Evolutionary conservation across 2,113 vertebrate species (phyloP).

Genomic region (Pelecanoides urinatrix): DNA sequence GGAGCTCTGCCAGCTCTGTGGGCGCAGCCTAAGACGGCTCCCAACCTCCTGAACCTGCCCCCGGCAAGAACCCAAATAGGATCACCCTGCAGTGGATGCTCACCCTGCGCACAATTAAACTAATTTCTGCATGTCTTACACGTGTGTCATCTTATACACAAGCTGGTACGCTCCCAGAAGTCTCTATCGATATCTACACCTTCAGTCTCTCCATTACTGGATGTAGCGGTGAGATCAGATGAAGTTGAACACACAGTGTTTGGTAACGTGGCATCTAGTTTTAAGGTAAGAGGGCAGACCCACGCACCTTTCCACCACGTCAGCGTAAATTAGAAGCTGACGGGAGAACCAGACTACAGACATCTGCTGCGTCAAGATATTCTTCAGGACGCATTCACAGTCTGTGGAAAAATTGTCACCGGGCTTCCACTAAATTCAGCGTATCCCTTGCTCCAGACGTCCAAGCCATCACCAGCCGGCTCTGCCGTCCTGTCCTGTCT

Average conservation of each 20-base stretch:
- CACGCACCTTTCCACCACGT: not conserved
- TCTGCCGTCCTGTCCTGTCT: not conserved
- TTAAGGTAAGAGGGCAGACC: not conserved
- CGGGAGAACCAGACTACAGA: not conserved
- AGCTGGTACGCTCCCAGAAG: not conserved
- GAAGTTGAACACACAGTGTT: not conserved
- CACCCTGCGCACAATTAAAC: not conserved
- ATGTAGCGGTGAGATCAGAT: not conserved
- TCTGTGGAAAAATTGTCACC: not conserved
- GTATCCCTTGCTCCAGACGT: not conserved
- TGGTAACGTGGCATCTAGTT: not conserved
- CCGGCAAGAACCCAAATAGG: not conserved
- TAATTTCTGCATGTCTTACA: not conserved
- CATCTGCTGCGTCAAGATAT: not conserved
- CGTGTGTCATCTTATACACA: not conserved
- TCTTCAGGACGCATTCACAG: not conserved
- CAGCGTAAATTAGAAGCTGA: not conserved
- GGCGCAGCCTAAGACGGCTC: not conserved
- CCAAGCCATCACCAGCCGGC: not conserved
- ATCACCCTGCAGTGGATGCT: not conserved
- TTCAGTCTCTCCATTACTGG: not conserved
- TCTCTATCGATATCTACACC: not conserved
- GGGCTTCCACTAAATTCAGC: not conserved
- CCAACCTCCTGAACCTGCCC: not conserved
- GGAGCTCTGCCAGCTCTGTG: not conserved